Conservation (phyloP, 2,888 invertebrate species). For the Calameuta pallipes region DNA sequence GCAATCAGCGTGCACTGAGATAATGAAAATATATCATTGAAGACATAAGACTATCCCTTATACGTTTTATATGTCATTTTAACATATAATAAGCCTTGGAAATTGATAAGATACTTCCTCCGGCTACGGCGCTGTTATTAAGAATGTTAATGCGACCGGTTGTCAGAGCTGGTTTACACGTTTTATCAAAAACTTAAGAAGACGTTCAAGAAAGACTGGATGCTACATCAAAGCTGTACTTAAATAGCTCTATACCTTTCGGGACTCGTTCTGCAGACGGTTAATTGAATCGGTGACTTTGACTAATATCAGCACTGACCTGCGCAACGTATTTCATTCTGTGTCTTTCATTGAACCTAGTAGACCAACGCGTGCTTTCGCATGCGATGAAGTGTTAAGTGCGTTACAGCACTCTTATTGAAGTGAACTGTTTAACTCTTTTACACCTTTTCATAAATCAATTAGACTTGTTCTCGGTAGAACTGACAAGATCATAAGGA, state of each 20-base stretch:
- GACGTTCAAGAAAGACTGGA: neutral
- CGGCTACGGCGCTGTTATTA: neutral
- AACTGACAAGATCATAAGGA: neutral
- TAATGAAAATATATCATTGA: neutral
- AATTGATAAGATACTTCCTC: neutral
- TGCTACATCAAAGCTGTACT: neutral
- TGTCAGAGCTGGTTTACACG: neutral
- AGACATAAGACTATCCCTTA: neutral
- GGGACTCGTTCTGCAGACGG: neutral
- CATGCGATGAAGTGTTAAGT: neutral
- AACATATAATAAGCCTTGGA: neutral
- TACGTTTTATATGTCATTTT: neutral
- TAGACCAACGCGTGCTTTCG: neutral
- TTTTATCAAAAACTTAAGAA: neutral
- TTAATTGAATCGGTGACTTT: constrained; percentile 53
- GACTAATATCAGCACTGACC: constrained; percentile 47
- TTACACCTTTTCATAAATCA: neutral
- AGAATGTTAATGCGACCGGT: neutral
- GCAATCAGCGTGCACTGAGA: neutral
- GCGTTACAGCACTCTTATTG: neutral
- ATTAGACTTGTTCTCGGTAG: neutral
- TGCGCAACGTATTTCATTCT: constrained; percentile 13
- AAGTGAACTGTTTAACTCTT: neutral
- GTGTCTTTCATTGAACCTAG: neutral
- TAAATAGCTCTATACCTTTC: neutral